Base-by-base conservation (phyloP, 2,113 vertebrate species). In the Phrynosoma blainvillii region DNA sequence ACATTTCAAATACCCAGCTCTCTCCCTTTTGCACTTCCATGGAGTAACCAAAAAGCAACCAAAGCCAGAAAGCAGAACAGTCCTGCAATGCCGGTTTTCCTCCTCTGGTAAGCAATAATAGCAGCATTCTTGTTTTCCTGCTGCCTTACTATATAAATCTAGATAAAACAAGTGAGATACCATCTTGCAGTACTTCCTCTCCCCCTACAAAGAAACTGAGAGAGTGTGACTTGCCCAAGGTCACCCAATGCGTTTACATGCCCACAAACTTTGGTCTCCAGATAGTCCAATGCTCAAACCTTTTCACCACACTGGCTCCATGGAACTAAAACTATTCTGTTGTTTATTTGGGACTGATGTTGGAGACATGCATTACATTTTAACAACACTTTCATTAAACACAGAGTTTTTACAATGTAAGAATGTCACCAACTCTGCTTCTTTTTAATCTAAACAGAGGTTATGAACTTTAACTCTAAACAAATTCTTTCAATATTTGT, bases 381-480 rank as follows among this genome's bases (percentile, higher is more conserved):
- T 92, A 95, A 95, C 90, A 93, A 91, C 88, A 85, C 87, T 94
- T 95, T 90, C 92, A 94, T 94, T 94, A 95, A 95, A 93, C 94
- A 94, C 42, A 87, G 92, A 93, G 94, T 90, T 93, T 81, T 52
- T 6, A 89, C 82, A 42, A 11, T 84, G 74, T 89, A 91, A 92
- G 92, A 91, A 32, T 92, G 91, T 91, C 92, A 89, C 88, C 87
- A 91, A 95, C 92, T 89, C 82, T 89, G 89, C 42, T 32, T 90
- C 87, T 52, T 89, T 42, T 79, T 88, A 83, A 25, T 93, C 93
- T 81, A 83, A 91, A 90, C 40, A 94, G 79, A 86, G 94, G 91
- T 93, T 91, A 92, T 59, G 92, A 92, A 92, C 95, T 87, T 94
- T 95, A 90, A 92, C 93, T 95, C 95, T 91, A 90, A 88, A 91